Evolutionary conservation across 2,113 vertebrate genomes (phyloP).

Genomic region (Hyla sarda): DNA sequence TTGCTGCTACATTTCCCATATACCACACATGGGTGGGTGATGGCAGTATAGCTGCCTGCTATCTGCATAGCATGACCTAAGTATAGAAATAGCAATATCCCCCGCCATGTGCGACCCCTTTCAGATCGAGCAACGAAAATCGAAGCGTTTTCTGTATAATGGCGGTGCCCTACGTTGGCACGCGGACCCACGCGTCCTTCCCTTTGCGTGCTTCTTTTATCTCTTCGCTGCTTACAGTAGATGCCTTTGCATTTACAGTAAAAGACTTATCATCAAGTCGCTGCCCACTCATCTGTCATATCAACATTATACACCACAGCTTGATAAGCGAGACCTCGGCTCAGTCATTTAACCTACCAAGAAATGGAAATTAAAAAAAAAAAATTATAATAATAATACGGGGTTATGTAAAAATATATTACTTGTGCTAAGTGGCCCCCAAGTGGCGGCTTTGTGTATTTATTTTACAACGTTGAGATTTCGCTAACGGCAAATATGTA

Average conservation of each 20-base stretch:
- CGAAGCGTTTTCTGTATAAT: not conserved
- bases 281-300: slow-evolving; percentile 33
- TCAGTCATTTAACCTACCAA: not conserved
- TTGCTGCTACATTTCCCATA: too few species aligned
- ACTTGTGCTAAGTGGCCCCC: not conserved
- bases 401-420: not conserved
- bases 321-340: not conserved
- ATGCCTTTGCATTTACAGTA: not conserved
- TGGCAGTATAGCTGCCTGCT: too few species aligned
- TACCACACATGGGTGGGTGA: too few species aligned
- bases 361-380: not conserved
- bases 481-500: too few species aligned
- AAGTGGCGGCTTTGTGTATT: not conserved
- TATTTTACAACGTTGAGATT: not conserved
- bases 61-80: not conserved
- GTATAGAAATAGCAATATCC: not conserved
- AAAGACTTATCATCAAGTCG: not conserved
- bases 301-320: slow-evolving; percentile 8
- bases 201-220: not conserved
- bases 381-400: not conserved
- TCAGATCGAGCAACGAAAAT: not conserved
- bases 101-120: not conserved
- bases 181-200: not conserved
- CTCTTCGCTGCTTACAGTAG: not conserved
- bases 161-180: not conserved